Evolutionary conservation across 2,888 invertebrate genomes (phyloP).

Genomic region (Anthrax anthrax): DNA sequence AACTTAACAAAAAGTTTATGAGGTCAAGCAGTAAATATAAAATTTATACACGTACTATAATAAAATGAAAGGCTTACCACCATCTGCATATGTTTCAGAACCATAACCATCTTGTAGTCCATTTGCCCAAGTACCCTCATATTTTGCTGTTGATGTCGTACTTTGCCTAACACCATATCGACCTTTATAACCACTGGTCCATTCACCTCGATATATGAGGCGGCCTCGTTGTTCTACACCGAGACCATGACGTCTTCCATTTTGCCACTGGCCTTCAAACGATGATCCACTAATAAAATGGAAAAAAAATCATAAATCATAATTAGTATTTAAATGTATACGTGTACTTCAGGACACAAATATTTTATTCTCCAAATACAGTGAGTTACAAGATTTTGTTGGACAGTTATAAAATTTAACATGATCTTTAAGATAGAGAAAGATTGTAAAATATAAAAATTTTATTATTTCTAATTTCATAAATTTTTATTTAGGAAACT

Average conservation of each 20-base stretch:
- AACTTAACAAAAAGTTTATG: too few species aligned
- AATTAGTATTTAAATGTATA: too few species aligned
- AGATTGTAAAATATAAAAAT: too few species aligned
- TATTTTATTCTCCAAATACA: too few species aligned
- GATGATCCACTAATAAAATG: constrained; percentile 61
- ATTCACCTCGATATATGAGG: constrained; percentile 96
- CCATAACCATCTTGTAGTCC: constrained; percentile 99
- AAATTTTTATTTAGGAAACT: too few species aligned
- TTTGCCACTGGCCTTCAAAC: constrained; percentile 99
- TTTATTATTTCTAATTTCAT: too few species aligned
- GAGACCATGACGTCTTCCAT: constrained; percentile 94
- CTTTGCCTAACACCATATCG: constrained; percentile 96
- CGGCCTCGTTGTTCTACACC: constrained; percentile 94
- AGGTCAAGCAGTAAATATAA: too few species aligned
- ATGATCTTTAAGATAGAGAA: too few species aligned
- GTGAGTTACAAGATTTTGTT: too few species aligned
- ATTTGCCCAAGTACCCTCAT: constrained; percentile 97
- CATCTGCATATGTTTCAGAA: constrained; percentile 97
- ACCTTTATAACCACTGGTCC: constrained; percentile 98
- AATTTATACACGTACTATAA: too few species aligned
- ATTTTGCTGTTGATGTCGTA: constrained; percentile 86
- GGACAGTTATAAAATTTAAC: too few species aligned
- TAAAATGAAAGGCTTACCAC: constrained; percentile 80
- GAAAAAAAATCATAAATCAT: not conserved
- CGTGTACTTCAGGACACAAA: too few species aligned